Evolutionary conservation across 2,113 vertebrate species (phyloP).

Genomic region (Cinclus cinclus): DNA sequence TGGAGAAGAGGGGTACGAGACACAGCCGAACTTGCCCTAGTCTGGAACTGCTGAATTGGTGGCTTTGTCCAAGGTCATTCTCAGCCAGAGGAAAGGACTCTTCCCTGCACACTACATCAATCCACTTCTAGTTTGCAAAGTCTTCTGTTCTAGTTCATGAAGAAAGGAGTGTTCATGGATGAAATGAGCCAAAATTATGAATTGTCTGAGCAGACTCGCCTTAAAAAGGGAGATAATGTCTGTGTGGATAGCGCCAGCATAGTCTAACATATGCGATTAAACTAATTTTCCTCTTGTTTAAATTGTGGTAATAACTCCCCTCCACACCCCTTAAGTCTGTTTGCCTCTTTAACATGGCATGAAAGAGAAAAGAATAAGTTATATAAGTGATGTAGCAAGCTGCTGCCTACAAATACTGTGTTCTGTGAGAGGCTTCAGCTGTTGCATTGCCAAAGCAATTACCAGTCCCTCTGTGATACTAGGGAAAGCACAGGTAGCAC

Average conservation of each 20-base stretch:
- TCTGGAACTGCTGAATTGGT: background rate
- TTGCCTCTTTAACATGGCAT: background rate
- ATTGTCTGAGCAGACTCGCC: background rate
- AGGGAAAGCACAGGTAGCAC: background rate
- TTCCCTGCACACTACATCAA: background rate
- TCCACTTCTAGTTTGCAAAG: background rate
- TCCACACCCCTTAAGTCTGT: background rate
- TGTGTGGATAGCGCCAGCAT: background rate
- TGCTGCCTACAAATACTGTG: background rate
- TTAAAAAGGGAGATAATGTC: background rate
- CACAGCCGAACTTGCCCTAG: background rate
- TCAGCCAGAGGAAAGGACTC: background rate
- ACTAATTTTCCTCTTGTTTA: background rate
- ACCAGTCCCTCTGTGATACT: background rate
- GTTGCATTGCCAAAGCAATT: background rate
- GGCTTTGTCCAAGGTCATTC: background rate
- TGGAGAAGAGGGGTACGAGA: background rate
- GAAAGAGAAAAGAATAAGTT: background rate
- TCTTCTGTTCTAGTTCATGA: background rate
- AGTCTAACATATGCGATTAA: conserved; percentile 5
- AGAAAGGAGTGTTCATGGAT: background rate
- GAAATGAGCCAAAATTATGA: background rate
- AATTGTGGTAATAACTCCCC: background rate
- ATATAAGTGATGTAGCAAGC: background rate
- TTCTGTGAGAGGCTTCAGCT: background rate